Conservation (phyloP, 2,113 vertebrate species). For the Alouatta palliata region DNA sequence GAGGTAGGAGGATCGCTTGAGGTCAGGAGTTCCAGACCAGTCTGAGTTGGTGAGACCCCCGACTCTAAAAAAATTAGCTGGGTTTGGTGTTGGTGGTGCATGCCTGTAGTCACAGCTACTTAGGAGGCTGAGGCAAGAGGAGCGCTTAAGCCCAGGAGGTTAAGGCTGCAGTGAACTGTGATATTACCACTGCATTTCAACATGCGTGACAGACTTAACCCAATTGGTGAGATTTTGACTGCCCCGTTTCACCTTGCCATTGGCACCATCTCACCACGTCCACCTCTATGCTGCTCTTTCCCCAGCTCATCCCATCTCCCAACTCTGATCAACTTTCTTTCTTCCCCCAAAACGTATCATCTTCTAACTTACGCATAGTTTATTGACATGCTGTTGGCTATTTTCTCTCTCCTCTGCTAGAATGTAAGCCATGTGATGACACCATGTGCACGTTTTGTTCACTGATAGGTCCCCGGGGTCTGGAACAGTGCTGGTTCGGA, state of each 20-base stretch:
- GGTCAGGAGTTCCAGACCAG: no score
- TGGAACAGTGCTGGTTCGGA: background rate
- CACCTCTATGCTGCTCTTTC: rapidly evolving
- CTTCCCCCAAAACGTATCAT: rapidly evolving
- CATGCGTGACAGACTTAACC: no score
- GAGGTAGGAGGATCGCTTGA: no score
- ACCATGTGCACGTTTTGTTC: background rate
- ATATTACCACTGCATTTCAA: no score
- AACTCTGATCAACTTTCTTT: background rate
- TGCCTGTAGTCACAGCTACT: no score
- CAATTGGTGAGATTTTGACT: no score
- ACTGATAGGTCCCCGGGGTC: background rate
- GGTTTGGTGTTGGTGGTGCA: no score
- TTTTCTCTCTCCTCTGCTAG: background rate
- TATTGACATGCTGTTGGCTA: background rate
- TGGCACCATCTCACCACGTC: background rate
- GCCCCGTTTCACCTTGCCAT: background rate
- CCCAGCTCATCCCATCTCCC: background rate
- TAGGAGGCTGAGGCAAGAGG: no score
- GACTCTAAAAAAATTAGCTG: no score
- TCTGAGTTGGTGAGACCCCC: no score
- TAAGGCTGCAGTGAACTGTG: no score
- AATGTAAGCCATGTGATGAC: background rate
- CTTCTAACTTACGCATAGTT: background rate
- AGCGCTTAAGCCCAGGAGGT: no score